Percentiles rank a stretch among this genome's conserved stretches.
Conservation (phyloP, 2,113 vertebrate genomes). For the Cygnus buccinator region DNA sequence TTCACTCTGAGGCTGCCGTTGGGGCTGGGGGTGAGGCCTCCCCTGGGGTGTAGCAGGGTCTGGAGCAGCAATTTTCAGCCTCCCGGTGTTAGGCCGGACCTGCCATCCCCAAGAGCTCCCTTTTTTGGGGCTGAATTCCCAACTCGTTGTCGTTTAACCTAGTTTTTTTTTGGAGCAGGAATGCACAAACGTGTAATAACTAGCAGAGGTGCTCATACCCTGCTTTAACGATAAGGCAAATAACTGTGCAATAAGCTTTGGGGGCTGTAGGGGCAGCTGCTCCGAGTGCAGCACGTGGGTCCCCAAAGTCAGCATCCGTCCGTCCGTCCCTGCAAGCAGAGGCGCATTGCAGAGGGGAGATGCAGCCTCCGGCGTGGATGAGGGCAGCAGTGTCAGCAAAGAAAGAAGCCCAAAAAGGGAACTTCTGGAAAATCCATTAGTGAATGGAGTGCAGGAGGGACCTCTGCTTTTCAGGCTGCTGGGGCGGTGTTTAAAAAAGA, state of each 20-base stretch:
- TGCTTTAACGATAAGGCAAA: rapidly evolving
- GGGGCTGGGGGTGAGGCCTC: not conserved
- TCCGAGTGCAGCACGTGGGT: rapidly evolving
- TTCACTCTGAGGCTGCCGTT: rapidly evolving
- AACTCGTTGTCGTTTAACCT: not conserved
- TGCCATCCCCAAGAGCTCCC: not conserved
- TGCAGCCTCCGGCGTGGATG: not conserved
- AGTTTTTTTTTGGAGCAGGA: not conserved
- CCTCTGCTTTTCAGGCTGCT: constrained; percentile 21
- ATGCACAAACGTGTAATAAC: too few relatives aligned
- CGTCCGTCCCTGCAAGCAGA: rapidly evolving
- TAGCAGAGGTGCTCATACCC: not conserved
- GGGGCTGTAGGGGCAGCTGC: not conserved
- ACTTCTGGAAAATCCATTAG: constrained; percentile 70
- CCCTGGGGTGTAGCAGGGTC: not conserved
- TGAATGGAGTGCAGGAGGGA: constrained; percentile 33
- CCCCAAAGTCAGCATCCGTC: not conserved
- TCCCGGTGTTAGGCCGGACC: not conserved
- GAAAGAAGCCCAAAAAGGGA: not conserved
- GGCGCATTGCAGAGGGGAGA: not conserved
- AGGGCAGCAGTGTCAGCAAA: not conserved
- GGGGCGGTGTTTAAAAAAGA: constrained; percentile 28
- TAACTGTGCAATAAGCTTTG: not conserved
- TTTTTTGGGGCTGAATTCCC: not conserved
- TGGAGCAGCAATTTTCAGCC: not conserved